Percentiles rank a stretch among this genome's conserved stretches.
Conservation (phyloP, 2,113 vertebrate genomes). For the Salvator merianae region DNA sequence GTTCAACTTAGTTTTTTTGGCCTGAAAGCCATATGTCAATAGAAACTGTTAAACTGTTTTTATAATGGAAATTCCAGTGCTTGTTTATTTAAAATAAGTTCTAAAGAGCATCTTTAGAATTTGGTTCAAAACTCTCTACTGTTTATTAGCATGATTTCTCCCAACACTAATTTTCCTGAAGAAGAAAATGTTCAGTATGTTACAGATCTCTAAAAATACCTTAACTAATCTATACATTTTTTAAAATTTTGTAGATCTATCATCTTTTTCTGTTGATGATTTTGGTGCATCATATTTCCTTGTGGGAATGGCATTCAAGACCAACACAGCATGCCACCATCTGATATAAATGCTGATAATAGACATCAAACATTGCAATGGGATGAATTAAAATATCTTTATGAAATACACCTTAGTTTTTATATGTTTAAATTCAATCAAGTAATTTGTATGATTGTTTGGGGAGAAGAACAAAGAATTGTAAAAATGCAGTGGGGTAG, state of each 20-base stretch:
- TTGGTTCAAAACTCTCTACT: constrained; percentile 28
- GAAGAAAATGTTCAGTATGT: background rate
- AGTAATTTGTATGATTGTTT: no score
- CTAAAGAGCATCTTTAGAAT: constrained; percentile 37
- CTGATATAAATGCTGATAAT: background rate
- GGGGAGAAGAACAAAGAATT: no score
- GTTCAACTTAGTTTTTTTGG: constrained; percentile 1
- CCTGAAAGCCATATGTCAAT: constrained; percentile 18
- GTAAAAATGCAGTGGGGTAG: background rate
- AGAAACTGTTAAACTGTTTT: constrained; percentile 6
- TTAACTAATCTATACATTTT: background rate
- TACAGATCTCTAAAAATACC: constrained; percentile 3
- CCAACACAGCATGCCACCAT: background rate
- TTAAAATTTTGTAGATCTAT: background rate
- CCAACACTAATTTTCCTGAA: constrained; percentile 7
- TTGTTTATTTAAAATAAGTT: constrained; percentile 18
- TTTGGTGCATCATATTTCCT: background rate
- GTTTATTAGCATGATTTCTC: constrained; percentile 22
- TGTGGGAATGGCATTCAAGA: background rate
- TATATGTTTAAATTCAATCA: no score
- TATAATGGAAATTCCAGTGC: constrained; percentile 31
- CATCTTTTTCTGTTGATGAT: constrained; percentile 13
- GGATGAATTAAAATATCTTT: no score
- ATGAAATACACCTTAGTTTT: no score
- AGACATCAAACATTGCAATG: background rate